Evolutionary conservation across 2,797 vertebrate genomes (phyloP), one percentile per base, ranked within the genome.

Genomic region (Salmo trutta): DNA sequence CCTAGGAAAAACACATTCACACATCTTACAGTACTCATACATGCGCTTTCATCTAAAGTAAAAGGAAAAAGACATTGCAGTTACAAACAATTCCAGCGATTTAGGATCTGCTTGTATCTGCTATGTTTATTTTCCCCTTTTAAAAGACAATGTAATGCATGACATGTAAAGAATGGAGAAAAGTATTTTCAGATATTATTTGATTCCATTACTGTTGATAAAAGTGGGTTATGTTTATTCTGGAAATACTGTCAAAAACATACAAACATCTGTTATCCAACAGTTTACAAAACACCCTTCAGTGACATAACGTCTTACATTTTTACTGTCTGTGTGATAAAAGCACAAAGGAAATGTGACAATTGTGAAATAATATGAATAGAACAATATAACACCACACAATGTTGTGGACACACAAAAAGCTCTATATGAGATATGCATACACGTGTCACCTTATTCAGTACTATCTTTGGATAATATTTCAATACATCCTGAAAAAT

Each of bases 371-470:
- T 29, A 41, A 14, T 77, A 16, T 52, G 33, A 68, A 19, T 15
- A 72, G 21, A 59, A 74, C 78, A 68, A 19, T 19, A 77, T 81
- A 76, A 82, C 5, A 71, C 59, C n/a, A 79, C 73, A 83, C 71
- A 53, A 24, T 77, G 66, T 33, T 78, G 75, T 21, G 80, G 83
- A 84, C 27, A 82, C 53, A 77, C 56, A 21, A 81, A 62, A 80
- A 31, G 65, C 65, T 31, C 29, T 64, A 81, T 71, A 10, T 64
- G 16, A 74, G 33, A 78, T 71, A 76, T 73, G 41, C 41, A 47
- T 47, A 47, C 41, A 47, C 41, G 3, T 47, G 14, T 66, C 14
- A 89, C 31, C 41, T 47, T 47, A 81, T 84, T 83, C 19, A 79
- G 74, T 66, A 66, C 16, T 82, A 73, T 56, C 16, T 73, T 24